These are phyloP conservation scores for Fundulus diaphanus DNA, from an alignment of 2,797 vertebrate species.

Conservation along the genomic window DNA sequence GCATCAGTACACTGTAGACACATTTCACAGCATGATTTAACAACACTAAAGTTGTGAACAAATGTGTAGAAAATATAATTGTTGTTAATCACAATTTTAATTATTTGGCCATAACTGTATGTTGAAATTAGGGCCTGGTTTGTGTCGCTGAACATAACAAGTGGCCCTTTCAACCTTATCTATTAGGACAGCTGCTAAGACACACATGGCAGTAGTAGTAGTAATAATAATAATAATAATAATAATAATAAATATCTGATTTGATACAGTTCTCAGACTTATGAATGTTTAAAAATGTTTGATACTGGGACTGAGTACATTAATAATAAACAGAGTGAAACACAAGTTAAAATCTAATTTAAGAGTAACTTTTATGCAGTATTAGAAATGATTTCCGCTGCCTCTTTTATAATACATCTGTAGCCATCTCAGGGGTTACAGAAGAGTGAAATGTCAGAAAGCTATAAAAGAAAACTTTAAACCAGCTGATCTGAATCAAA, in stretches of 20 bases:
- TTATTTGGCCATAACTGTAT: neutral
- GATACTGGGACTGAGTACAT: no score
- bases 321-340: no score
- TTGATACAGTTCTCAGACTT: neutral
- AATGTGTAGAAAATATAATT: no score
- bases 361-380: neutral
- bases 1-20: neutral
- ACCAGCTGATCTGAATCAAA: constrained; percentile 1
- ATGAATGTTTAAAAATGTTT: no score
- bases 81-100: neutral
- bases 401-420: neutral
- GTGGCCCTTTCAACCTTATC: neutral
- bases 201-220: neutral
- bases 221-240: no score
- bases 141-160: neutral
- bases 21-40: neutral
- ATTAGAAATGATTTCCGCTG: neutral
- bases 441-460: neutral
- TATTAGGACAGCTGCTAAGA: neutral
- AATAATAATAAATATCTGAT: no score
- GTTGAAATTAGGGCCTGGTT: neutral
- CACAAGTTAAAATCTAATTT: neutral
- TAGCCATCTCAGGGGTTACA: neutral
- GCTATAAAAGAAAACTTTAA: neutral
- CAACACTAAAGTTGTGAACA: no score